Percentiles rank a stretch among this genome's conserved stretches.
Conservation (phyloP, 2,113 vertebrate species). For the Polypterus bichir region DNA sequence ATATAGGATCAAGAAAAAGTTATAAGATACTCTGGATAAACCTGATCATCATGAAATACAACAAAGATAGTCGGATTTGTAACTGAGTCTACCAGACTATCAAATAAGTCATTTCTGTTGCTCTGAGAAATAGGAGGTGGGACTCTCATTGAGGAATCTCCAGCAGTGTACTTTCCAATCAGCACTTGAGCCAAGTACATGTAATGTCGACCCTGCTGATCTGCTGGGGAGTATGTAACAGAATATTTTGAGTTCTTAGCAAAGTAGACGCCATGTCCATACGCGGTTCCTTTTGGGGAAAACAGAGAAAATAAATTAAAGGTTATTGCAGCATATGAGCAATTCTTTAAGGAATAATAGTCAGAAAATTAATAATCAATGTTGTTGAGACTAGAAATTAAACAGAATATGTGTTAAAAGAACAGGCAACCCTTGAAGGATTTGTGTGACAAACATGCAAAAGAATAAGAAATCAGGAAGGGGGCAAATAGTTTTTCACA, state of each 20-base stretch:
- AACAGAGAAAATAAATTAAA: not conserved
- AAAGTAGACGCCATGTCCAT: conserved; percentile 43
- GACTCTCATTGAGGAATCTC: conserved; percentile 16
- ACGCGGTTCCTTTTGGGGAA: conserved; percentile 20
- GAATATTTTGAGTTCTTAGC: conserved; percentile 41
- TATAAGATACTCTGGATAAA: conserved; percentile 51
- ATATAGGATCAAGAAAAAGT: conserved; percentile 26
- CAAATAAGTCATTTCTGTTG: conserved; percentile 26
- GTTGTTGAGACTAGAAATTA: no score
- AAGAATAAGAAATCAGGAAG: no score
- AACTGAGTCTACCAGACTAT: conserved; percentile 36
- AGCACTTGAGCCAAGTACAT: conserved; percentile 47
- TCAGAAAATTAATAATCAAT: no score
- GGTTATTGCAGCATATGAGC: not conserved
- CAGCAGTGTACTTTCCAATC: conserved; percentile 30
- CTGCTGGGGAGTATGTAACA: conserved; percentile 26
- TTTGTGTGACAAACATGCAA: no score
- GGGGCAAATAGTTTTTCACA: no score
- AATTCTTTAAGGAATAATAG: no score
- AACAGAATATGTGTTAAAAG: no score
- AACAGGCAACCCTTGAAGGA: no score
- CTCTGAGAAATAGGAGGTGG: conserved; percentile 22
- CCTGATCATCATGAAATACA: conserved; percentile 49
- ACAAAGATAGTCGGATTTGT: conserved; percentile 39
- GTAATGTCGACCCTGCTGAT: conserved; percentile 25